A percentile compares a stretch with the other conserved stretches of the same genome.
phyloP scores from a whole-genome alignment of 1,140 invertebrate species.

The Scaptomyza pallida region DNA sequence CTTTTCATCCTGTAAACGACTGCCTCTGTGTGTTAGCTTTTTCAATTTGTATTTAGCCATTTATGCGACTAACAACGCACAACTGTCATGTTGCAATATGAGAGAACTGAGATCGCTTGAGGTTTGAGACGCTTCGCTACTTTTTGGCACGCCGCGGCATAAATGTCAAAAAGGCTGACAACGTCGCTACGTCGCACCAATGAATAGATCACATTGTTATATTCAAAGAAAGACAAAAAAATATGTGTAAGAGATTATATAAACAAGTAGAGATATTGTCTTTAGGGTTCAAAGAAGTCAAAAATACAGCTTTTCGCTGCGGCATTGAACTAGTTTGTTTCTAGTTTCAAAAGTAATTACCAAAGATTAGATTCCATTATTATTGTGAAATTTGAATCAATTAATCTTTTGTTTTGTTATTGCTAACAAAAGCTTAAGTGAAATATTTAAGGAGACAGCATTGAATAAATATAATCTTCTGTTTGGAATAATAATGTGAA shows the following conservation, averaged over 20 bases:
- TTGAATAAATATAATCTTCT: neutral
- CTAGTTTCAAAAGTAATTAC: neutral
- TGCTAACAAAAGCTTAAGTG: neutral
- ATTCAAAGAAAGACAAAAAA: neutral
- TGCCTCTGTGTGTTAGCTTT: constrained; percentile 67
- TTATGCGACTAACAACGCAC: constrained; percentile 26
- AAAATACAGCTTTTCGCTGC: neutral
- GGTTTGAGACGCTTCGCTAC: constrained; percentile 68
- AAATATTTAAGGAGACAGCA: too few species aligned
- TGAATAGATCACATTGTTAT: constrained; percentile 74
- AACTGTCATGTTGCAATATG: constrained; percentile 36
- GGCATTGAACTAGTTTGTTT: constrained; percentile 11
- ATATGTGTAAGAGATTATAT: constrained; percentile 17
- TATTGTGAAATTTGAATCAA: too few species aligned
- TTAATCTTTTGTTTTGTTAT: too few species aligned
- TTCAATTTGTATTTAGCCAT: constrained; percentile 73
- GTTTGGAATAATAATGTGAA: too few species aligned
- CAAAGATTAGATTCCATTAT: too few species aligned
- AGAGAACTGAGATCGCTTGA: too few species aligned
- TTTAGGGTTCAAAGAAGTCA: constrained; percentile 1
- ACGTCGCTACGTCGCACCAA: constrained; percentile 52
- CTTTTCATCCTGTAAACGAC: constrained; percentile 56
- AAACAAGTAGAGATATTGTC: constrained; percentile 42
- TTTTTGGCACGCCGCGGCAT: constrained; percentile 73
- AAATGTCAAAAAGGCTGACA: constrained; percentile 71